phyloP scores from a whole-genome alignment of 2,113 vertebrate species.

The Ahaetulla prasina region DNA sequence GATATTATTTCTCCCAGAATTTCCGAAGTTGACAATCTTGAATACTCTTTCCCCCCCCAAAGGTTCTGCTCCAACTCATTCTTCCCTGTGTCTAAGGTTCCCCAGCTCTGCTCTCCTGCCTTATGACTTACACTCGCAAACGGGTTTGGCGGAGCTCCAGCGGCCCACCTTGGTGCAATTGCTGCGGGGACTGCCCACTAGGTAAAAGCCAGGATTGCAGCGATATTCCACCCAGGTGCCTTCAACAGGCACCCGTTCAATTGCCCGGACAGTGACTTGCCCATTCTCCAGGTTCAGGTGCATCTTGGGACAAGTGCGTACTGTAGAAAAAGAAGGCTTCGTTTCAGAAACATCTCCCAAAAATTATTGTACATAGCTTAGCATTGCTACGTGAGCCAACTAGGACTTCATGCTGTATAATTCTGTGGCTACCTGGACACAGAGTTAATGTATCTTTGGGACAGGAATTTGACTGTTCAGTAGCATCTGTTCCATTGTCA shows the following conservation, averaged over 20 bases:
- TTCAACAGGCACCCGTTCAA: conserved; percentile 79
- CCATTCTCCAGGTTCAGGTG: conserved; percentile 91
- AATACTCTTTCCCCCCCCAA: background rate
- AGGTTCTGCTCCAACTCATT: background rate
- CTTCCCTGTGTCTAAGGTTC: no score
- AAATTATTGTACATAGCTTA: background rate
- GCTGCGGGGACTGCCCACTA: conserved; percentile 81
- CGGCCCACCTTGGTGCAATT: conserved; percentile 86
- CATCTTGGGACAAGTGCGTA: conserved; percentile 83
- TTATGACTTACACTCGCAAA: conserved; percentile 80
- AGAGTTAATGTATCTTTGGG: background rate
- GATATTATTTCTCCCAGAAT: background rate
- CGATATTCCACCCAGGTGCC: conserved; percentile 82
- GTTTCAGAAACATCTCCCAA: background rate
- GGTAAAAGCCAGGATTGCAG: conserved; percentile 84
- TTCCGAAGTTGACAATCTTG: background rate
- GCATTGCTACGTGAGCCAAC: background rate
- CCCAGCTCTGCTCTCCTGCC: background rate
- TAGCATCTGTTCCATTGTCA: background rate
- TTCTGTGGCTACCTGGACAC: background rate
- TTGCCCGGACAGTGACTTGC: conserved; percentile 68
- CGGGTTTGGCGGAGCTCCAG: conserved; percentile 86
- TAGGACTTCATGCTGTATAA: background rate
- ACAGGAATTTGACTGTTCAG: background rate
- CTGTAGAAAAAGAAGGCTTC: conserved; percentile 56